Conservation (phyloP, 2,113 vertebrate genomes). For the Catagonus wagneri region DNA sequence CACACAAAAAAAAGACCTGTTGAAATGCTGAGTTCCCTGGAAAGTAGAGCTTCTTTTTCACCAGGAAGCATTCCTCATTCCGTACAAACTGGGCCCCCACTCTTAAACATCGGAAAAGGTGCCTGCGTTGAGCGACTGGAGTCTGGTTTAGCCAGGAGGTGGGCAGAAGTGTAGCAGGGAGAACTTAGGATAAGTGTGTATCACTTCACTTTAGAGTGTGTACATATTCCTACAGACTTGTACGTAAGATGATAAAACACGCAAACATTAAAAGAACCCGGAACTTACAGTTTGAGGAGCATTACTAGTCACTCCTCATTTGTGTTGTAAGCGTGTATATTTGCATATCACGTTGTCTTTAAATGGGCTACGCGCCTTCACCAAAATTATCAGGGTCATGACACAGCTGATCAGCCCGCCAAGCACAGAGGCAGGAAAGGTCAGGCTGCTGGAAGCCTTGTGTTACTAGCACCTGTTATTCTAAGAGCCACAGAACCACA, state of each 20-base stretch:
- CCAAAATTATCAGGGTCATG: not conserved
- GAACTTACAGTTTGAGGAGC: not conserved
- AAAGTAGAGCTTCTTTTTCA: conserved; percentile 1
- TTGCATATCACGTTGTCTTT: conserved; percentile 36
- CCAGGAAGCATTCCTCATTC: conserved; percentile 6
- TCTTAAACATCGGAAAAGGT: not conserved
- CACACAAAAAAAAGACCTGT: conserved; percentile 12
- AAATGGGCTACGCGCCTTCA: not conserved
- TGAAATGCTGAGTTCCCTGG: conserved; percentile 54
- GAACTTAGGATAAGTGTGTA: not conserved
- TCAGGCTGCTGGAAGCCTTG: not conserved
- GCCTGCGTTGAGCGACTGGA: not conserved
- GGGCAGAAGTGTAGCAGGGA: not conserved
- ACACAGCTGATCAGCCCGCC: not conserved
- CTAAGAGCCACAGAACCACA: not conserved
- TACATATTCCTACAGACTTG: not conserved
- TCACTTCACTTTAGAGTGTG: not conserved
- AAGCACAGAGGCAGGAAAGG: not conserved
- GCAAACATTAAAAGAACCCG: conserved; percentile 24
- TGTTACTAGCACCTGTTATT: not conserved
- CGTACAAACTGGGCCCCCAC: not conserved
- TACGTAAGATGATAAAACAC: not conserved
- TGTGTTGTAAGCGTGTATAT: not conserved
- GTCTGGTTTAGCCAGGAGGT: not conserved
- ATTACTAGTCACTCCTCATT: not conserved